Conservation (phyloP, 2,797 vertebrate genomes). For the Stomatorhinus walkeri region DNA sequence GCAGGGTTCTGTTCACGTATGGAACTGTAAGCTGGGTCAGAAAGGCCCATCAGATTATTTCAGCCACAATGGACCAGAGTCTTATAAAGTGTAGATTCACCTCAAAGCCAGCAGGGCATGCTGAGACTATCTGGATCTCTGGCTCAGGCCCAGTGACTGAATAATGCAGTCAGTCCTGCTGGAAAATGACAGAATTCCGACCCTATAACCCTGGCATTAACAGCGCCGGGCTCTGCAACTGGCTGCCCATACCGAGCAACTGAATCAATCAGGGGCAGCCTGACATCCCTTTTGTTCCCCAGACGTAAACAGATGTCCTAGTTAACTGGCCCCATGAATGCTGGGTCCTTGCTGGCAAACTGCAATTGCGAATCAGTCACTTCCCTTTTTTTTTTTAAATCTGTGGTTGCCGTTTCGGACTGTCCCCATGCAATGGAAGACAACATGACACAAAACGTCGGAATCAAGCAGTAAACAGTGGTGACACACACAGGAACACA, state of each 20-base stretch:
- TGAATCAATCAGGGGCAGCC: conserved; percentile 46
- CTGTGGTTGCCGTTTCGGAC: neutral
- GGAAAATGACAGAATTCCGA: conserved; percentile 32
- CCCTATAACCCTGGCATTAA: conserved; percentile 26
- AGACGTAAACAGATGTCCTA: conserved; percentile 52
- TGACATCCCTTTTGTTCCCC: conserved; percentile 48
- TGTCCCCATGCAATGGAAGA: neutral
- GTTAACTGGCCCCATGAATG: conserved; percentile 29
- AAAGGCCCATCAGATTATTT: neutral
- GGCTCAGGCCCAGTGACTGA: conserved; percentile 23
- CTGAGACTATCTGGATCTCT: conserved; percentile 35
- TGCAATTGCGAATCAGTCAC: neutral
- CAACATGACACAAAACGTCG: neutral
- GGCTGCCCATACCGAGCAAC: conserved; percentile 32
- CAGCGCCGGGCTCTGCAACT: conserved; percentile 34
- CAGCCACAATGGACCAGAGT: neutral
- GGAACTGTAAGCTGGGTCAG: neutral
- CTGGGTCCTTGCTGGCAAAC: conserved; percentile 35
- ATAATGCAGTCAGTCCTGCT: conserved; percentile 18
- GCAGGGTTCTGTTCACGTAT: neutral
- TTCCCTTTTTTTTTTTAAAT: neutral
- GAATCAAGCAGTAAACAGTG: neutral
- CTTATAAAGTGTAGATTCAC: conserved; percentile 12
- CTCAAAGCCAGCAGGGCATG: conserved; percentile 21
- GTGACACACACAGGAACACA: neutral